A percentile compares a stretch with the other conserved stretches of the same genome.
Conservation (phyloP, 1,140 invertebrate species). For the Oreohelix idahoensis region DNA sequence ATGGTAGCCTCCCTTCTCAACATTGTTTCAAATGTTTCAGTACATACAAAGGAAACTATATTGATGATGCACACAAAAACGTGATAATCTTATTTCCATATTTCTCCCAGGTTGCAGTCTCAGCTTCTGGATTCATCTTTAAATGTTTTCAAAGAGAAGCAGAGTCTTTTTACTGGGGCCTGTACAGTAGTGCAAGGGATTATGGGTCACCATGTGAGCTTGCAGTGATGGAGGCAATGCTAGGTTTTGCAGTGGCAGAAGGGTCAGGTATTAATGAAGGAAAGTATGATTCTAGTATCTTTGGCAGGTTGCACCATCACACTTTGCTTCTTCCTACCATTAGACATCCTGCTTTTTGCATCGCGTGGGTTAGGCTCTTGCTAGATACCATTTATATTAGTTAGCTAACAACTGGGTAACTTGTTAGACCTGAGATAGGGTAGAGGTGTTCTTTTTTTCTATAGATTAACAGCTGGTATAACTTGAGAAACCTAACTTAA, state of each 20-base stretch:
- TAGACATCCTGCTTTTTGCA: neutral
- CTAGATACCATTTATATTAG: no score
- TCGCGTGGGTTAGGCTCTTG: no score
- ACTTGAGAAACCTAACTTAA: no score
- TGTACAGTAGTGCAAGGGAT: neutral
- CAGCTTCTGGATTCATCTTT: slow-evolving; percentile 11
- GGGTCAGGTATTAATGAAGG: slow-evolving; percentile 14
- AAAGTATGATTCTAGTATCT: neutral
- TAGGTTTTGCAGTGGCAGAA: neutral
- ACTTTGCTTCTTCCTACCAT: neutral
- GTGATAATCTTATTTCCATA: no score
- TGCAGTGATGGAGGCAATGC: slow-evolving; percentile 7
- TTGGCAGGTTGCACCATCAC: neutral
- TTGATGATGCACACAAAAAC: no score
- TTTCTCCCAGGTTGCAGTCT: neutral
- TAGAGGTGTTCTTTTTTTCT: no score
- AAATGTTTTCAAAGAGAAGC: slow-evolving; percentile 20
- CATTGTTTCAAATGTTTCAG: no score
- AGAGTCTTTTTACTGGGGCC: neutral
- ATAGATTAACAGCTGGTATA: no score
- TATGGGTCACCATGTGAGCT: neutral
- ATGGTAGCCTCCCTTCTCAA: no score
- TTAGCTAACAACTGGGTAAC: no score
- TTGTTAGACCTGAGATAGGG: no score
- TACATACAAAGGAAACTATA: no score